phyloP scores from a whole-genome alignment of 2,113 vertebrate species.

The Pterocles gutturalis region DNA sequence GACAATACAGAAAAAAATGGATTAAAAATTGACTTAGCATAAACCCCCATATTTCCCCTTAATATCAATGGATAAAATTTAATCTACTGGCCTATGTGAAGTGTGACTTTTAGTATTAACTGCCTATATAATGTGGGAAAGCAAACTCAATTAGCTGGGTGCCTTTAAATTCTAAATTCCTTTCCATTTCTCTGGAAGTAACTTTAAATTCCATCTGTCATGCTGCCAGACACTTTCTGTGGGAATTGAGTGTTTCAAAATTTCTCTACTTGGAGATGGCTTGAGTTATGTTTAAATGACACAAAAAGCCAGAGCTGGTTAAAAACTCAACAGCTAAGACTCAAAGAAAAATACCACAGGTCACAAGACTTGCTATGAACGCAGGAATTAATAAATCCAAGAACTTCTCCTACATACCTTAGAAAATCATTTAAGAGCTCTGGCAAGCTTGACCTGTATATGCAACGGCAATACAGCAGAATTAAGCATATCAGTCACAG shows the following conservation, averaged over 20 bases:
- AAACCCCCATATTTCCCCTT: accelerated
- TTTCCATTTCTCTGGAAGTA: not conserved
- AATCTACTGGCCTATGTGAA: not conserved
- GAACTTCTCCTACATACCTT: not conserved
- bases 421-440: not conserved
- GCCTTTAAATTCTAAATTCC: not conserved
- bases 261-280: not conserved
- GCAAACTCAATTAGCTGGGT: not conserved
- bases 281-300: not conserved
- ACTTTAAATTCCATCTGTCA: not conserved
- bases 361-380: not conserved
- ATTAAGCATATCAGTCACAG: not conserved
- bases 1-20: accelerated
- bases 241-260: not conserved
- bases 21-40: not conserved
- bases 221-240: not conserved
- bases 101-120: not conserved
- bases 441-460: not conserved
- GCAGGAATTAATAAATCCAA: not conserved
- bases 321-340: not conserved
- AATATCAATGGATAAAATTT: not conserved
- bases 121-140: not conserved
- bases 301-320: not conserved
- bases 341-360: not conserved
- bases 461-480: not conserved